Evolutionary conservation across 2,888 invertebrate species (phyloP).

Genomic region (Orchesella flavescens): DNA sequence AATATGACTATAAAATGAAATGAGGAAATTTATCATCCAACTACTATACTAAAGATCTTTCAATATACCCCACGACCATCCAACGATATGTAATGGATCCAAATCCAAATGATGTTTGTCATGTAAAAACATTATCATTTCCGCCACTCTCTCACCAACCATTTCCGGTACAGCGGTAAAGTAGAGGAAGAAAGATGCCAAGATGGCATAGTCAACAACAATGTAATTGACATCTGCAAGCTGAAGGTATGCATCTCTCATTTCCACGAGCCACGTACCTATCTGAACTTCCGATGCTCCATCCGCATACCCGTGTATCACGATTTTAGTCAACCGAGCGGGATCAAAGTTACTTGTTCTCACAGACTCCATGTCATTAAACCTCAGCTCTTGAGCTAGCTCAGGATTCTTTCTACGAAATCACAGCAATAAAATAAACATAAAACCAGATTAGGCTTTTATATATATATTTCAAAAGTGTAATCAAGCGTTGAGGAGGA

Average conservation of each 20-base stretch:
- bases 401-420: conserved; percentile 65
- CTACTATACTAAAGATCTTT: neutral
- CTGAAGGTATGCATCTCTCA: conserved; percentile 67
- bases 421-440: neutral
- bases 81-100: conserved; percentile 68
- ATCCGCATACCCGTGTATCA: conserved; percentile 70
- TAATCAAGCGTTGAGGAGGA: neutral
- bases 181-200: conserved; percentile 62
- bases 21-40: too few species aligned
- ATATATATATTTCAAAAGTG: neutral
- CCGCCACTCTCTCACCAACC: conserved; percentile 60
- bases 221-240: conserved; percentile 68
- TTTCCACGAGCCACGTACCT: conserved; percentile 68
- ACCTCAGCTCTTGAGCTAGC: conserved; percentile 64
- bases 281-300: conserved; percentile 65
- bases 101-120: conserved; percentile 56
- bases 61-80: conserved; percentile 64
- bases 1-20: neutral
- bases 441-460: neutral
- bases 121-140: conserved; percentile 62
- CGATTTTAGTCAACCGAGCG: conserved; percentile 64
- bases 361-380: conserved; percentile 60
- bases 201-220: conserved; percentile 67
- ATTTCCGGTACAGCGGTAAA: conserved; percentile 62
- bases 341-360: conserved; percentile 64